Evolutionary conservation across 2,113 vertebrate genomes (phyloP), one percentile per base, ranked within the genome.

Genomic region (Seriola dumerili): DNA sequence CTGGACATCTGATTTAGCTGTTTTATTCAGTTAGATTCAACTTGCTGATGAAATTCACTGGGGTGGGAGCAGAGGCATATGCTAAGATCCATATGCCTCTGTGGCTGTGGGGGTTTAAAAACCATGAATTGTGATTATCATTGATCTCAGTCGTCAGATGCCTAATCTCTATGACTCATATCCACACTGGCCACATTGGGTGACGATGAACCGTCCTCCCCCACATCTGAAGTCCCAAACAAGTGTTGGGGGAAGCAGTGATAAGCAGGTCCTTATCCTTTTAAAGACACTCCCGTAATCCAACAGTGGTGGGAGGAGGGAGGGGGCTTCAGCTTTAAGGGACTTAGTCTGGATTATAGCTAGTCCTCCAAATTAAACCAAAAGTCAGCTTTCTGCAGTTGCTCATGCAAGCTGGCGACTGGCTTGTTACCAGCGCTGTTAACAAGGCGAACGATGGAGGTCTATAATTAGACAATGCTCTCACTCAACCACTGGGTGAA

Each of bases 311-410:
- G 89, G 78, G 85, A 64, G 76, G 84, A 68, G 77, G 83, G 74
- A 70, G 87, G 88, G 92, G 90, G 86, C 89, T 92, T 93, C 94
- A 94, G 91, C 88, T 94, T 95, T 94, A 93, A 90, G 80, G 89
- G 94, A 94, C 77, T 95, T 95, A 94, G 92, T 92, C 93, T 94
- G 95, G 95, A 95, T 96, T 96, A 95, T 87, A 92, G 90, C 93
- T 95, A 94, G 95, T 94, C 94, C 89, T 95, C 93, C 90, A 96
- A 96, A 95, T 96, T 96, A 96, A 96, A 96, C 93, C 93, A 92
- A 95, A 96, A 95, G 93, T 94, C 94, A 91, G 85, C 91, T 95
- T 94, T 94, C 91, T 86, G 93, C 85, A 85, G 92, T 94, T 94
- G 93, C 94, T 94, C 93, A 94, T 94, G 92, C 91, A 93, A 92